Percentiles rank a stretch among this genome's conserved stretches.
Conservation (phyloP, 2,888 invertebrate species). For the Gisinianus flammeolus region DNA sequence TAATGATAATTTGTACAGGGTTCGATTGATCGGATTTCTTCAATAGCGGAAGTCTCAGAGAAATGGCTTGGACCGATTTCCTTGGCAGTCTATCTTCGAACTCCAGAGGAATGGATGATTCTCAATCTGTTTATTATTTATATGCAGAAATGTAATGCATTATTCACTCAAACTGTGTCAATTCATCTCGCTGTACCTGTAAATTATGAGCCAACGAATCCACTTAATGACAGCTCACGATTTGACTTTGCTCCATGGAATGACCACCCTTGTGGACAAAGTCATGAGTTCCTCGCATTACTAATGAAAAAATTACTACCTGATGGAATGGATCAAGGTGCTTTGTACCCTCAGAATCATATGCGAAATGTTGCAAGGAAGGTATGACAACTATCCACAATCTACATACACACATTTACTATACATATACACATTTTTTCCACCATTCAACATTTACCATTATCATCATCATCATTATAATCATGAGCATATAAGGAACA, state of each 20-base stretch:
- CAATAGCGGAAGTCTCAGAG: constrained; percentile 76
- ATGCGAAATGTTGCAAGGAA: constrained; percentile 84
- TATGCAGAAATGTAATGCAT: constrained; percentile 75
- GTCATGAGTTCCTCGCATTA: constrained; percentile 69
- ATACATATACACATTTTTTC: no score
- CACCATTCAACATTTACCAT: no score
- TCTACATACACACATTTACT: no score
- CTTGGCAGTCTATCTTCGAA: constrained; percentile 73
- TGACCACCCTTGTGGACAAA: constrained; percentile 71
- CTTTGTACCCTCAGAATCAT: constrained; percentile 86
- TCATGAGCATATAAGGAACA: no score
- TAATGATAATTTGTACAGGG: constrained; percentile 67
- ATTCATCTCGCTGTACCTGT: constrained; percentile 78
- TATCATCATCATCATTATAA: no score
- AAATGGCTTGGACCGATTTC: constrained; percentile 89
- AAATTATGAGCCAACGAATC: constrained; percentile 60
- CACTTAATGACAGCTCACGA: constrained; percentile 42
- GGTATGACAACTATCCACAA: constrained; percentile 45
- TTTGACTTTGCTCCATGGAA: constrained; percentile 65
- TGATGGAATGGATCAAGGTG: constrained; percentile 49
- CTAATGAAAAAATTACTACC: constrained; percentile 69
- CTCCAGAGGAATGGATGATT: constrained; percentile 71
- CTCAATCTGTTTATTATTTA: constrained; percentile 77
- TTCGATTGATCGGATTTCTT: constrained; percentile 80
- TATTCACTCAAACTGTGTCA: constrained; percentile 74